These are phyloP conservation scores for Scalopus aquaticus DNA, from an alignment of 2,113 vertebrate species.

Conservation along the genomic window DNA sequence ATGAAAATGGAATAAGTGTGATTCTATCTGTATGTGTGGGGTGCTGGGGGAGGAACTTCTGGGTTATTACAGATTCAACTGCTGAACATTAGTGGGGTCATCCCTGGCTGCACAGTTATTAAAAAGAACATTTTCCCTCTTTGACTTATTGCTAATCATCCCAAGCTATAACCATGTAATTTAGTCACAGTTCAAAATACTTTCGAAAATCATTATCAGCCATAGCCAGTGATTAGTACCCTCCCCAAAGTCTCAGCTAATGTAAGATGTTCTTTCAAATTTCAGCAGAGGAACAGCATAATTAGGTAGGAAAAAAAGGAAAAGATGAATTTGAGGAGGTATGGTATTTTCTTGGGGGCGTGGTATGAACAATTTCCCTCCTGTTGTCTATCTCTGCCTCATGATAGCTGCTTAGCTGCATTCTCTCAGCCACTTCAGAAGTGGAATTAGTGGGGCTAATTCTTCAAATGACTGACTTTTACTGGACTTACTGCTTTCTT, in stretches of 20 bases:
- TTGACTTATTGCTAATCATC: conserved; percentile 16
- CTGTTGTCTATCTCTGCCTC: not conserved
- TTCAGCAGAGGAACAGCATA: not conserved
- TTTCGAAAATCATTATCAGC: conserved; percentile 54
- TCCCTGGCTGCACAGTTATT: not conserved
- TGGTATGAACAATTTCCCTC: not conserved
- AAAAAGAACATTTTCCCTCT: not conserved
- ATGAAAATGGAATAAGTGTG: not conserved
- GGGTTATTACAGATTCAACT: not conserved
- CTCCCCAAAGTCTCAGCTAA: conserved; percentile 11
- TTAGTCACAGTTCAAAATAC: conserved; percentile 55
- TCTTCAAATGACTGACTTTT: conserved; percentile 46
- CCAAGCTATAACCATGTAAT: not conserved
- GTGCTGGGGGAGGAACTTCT: not conserved
- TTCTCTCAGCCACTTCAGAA: not conserved
- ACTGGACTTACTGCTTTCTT: conserved; percentile 41
- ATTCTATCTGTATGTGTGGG: not conserved
- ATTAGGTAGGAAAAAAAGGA: not conserved
- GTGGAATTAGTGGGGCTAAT: conserved; percentile 5
- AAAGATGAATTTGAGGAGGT: not conserved
- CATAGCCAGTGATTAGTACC: not conserved
- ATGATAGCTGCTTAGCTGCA: not conserved
- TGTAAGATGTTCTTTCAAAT: not conserved
- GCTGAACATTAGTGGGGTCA: not conserved
- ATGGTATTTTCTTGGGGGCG: not conserved